Base-by-base conservation (phyloP, 1,140 invertebrate species). In the Agrypnia vestita region DNA sequence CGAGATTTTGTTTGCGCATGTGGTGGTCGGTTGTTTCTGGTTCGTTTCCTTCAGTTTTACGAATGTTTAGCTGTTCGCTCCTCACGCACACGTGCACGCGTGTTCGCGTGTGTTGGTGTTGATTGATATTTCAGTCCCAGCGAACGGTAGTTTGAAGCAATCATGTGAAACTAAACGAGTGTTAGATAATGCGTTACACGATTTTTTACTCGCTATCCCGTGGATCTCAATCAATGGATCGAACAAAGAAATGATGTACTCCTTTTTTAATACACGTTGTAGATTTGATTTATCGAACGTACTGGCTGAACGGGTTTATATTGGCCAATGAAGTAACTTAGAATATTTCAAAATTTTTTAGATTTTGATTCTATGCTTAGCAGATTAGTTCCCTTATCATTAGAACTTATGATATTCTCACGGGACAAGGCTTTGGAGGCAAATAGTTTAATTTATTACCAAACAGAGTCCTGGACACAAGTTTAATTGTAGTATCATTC, bases 111-210 rank as follows among this genome's bases (percentile, higher is more conserved):
- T 62, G 12, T 69, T 35, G n/a, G 64, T 47, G 35, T 46, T 69
- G 64, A 69, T 69, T 69, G 64, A 69, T 69, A 69, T 69, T 69
- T 69, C 64, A 69, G 64, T 46, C 64, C 64, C 19, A 47, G 44
- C 43, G 64, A 47, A 69, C 64, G 64, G 64, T 69, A 69, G 64
- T 69, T 69, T 47, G 15, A 15, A 17, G 17, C 64, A 46, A 69
- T 69, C 35, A 12, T 69, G 64, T 69, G 46, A 4, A 69, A 69
- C 64, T 69, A 69, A 69, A 69, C 64, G 64, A 15, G 64, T 47
- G 64, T 69, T 69, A 69, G 64, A 69, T 69, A 69, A 69, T 69
- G 64, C 64, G 64, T 69, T 69, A 47, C 35, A 47, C 35, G 64
- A 15, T 44, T 69, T 69, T 69, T 69, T 19, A 46, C 59, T 13